These are phyloP conservation scores for Sphaerodactylus townsendi DNA, from an alignment of 2,113 vertebrate species.

Conservation along the genomic window DNA sequence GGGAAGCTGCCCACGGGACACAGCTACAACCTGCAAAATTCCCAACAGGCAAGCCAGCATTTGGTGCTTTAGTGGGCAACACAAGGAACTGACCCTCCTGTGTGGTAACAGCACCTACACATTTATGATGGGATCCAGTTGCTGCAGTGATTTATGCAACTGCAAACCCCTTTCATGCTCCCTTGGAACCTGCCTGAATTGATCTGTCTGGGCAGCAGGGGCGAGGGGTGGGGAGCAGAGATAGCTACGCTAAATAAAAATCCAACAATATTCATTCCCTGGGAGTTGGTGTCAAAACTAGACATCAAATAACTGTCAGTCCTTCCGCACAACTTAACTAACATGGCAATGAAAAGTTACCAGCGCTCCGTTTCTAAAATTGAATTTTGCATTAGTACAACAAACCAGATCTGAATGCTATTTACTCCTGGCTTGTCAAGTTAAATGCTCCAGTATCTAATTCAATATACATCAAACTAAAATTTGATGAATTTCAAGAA, in stretches of 20 bases:
- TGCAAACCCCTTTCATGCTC: accelerated
- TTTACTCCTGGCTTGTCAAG: constrained; percentile 64
- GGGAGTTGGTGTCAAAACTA: constrained; percentile 48
- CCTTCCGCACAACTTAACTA: constrained; percentile 25
- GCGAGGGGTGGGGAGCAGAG: neutral
- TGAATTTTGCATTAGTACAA: constrained; percentile 38
- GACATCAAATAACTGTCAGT: constrained; percentile 53
- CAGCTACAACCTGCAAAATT: too few species aligned
- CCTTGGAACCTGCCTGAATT: neutral
- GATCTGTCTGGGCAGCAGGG: neutral
- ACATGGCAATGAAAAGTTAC: constrained; percentile 39
- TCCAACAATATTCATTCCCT: neutral
- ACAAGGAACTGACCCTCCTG: neutral
- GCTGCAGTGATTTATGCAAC: neutral
- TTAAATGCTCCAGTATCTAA: constrained; percentile 68
- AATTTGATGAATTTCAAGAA: constrained; percentile 65
- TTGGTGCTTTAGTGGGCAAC: neutral
- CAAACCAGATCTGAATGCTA: constrained; percentile 63
- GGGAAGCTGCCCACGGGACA: neutral
- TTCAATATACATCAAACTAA: constrained; percentile 54
- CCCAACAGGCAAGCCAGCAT: neutral
- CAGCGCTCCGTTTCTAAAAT: constrained; percentile 32
- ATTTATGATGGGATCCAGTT: neutral
- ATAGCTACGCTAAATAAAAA: constrained; percentile 34
- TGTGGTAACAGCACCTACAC: neutral